Conservation (phyloP, 2,888 invertebrate genomes). For the Helicoverpa assulta region DNA sequence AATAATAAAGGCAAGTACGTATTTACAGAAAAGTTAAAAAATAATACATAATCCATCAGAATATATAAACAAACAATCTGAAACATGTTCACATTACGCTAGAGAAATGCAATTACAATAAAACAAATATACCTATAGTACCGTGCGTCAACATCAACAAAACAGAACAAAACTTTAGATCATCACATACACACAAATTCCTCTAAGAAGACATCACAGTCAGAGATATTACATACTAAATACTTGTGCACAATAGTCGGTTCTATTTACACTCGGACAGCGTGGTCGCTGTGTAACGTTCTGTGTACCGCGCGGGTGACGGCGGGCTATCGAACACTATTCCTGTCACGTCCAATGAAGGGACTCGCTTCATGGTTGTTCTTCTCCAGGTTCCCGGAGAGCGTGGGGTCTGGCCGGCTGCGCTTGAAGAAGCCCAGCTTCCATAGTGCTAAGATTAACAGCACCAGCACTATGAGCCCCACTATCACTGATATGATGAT, state of each 20-base stretch:
- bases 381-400: slow-evolving; percentile 95
- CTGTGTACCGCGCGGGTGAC: slow-evolving; percentile 62
- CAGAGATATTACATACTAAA: slow-evolving; percentile 80
- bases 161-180: slow-evolving; percentile 78
- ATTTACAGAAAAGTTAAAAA: slow-evolving; percentile 80
- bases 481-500: slow-evolving; percentile 95
- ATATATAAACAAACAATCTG: slow-evolving; percentile 78
- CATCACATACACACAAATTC: slow-evolving; percentile 84
- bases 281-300: slow-evolving; percentile 51
- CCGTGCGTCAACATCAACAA: slow-evolving; percentile 82
- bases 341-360: slow-evolving; percentile 87
- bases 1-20: slow-evolving; percentile 80
- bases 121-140: slow-evolving; percentile 70
- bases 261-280: slow-evolving; percentile 60
- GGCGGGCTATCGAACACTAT: slow-evolving; percentile 85
- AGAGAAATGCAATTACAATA: slow-evolving; percentile 82
- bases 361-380: slow-evolving; percentile 93
- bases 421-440: slow-evolving; percentile 97
- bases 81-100: slow-evolving; percentile 76
- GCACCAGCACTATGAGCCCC: slow-evolving; percentile 95
- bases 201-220: slow-evolving; percentile 90
- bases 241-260: slow-evolving; percentile 60
- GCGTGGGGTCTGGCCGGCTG: slow-evolving; percentile 95
- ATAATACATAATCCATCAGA: slow-evolving; percentile 74
- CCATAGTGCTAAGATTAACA: slow-evolving; percentile 95